Evolutionary conservation across 2,888 invertebrate genomes (phyloP), one percentile per base, ranked within the genome.

Genomic region (Hydrotaea diabolus): DNA sequence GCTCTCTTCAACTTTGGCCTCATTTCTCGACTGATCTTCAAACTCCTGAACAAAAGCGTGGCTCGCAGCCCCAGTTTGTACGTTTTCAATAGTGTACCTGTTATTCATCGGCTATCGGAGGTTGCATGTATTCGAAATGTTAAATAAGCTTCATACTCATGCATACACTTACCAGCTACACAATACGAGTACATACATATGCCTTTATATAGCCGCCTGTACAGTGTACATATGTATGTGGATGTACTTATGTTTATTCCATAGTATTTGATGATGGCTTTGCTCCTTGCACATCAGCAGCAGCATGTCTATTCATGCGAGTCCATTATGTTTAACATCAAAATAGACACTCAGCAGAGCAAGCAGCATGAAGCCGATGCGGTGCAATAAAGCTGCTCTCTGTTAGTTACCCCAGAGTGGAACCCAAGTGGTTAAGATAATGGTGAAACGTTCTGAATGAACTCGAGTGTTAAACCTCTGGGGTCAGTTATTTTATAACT

Each of bases 401-500:
- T 46, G 69, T 46, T 69, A 80, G 55, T 66, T 73, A 49, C 23
- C 72, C 59, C 55, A 15, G 59, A 39, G 66, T 62, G 39, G 36
- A 55, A 73, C 55, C 55, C 76, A 79, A 77, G 43, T 77, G 76
- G 76, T 36, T 43, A 77, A 73, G 57, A 80, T 74, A 57, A 77
- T 59, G 59, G 36, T 73, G 80, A 66, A 77, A 77, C 77, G 39
- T 66, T 31, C 77, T 83, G 69, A 77, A 62, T n/a, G 26, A 46
- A 76, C 62, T 76, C 72, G 59, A 74, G 77, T 83, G 83, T 74
- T 77, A 80, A 77, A 77, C 74, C 83, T 69, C 80, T 36, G 59
- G 74, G 73, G 53, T 74, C 23, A 69, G 69, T 49, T 69, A 77
- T 69, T 69, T 69, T 69, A 69, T 69, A 69, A 69, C 69, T 69